Evolutionary conservation across 2,888 invertebrate genomes (phyloP), one percentile per base, ranked within the genome.

Genomic region (Saturnia pavonia): DNA sequence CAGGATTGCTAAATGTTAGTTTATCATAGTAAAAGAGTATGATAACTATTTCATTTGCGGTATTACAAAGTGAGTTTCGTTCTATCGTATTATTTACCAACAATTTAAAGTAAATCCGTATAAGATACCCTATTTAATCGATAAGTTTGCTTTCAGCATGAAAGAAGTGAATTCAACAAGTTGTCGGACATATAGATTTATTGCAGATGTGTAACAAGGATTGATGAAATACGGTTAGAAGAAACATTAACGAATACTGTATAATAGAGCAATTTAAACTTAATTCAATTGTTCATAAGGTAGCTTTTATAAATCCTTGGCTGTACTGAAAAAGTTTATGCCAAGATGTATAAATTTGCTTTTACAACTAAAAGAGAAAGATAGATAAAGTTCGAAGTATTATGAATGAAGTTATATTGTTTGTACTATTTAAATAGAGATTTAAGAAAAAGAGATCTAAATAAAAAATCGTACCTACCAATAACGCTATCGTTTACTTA

Each of bases 401-500:
- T 43, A 43, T 43, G 43, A 12, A 1, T 14, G 43, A 43, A 43
- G 6, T 14, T 3, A 43, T n/a, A 22, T 22, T 22, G 19, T n/a
- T 22, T 22, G 19, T 19, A n/a, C 4, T 48, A 6, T 6, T 48
- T 19, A 25, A 6, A 27, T 14, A 6, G 14, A 60, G 3, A 14
- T 14, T n/a, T n/a, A 60, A 60, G 12, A 60, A 27, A 60, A 14
- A 11, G 9, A 16, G 11, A 14, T 19, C 1, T 27, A 27, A 60
- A 27, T 25, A 60, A 57, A 60, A 60, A 60, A 14, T 27, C 14
- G 27, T 60, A 27, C 27, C 25, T 60, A 60, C 57, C 25, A 25
- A 60, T 27, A 27, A 60, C 57, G 57, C 57, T 25, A 19, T 27
- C 57, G 57, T 60, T 60, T 60, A 60, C 57, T 25, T 60, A 27